Evolutionary conservation across 2,797 vertebrate genomes (phyloP).

Genomic region (Coranthus polyacanthus): DNA sequence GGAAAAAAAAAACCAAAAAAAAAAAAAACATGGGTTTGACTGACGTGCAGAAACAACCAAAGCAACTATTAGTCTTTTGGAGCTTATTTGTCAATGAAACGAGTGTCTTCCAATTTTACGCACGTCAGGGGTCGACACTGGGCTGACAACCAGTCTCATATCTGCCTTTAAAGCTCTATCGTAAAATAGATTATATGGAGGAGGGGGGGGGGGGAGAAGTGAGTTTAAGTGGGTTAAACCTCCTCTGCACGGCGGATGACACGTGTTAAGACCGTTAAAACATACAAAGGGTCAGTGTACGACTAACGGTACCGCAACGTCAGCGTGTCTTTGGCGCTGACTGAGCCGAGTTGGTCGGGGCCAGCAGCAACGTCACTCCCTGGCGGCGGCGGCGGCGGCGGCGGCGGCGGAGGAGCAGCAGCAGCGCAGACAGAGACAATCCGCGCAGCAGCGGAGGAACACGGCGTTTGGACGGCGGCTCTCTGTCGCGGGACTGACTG

Average conservation of each 20-base stretch:
- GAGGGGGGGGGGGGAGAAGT: slow-evolving; percentile 18
- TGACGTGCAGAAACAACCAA: no score
- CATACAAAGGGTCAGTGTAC: slow-evolving; percentile 57
- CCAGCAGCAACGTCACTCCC: slow-evolving; percentile 74
- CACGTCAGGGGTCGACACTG: no score
- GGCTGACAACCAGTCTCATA: no score
- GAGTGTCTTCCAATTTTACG: no score
- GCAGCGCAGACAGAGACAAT: slow-evolving; percentile 41
- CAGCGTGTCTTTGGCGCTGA: slow-evolving; percentile 46
- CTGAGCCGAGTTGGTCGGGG: slow-evolving; percentile 51
- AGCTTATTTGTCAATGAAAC: no score
- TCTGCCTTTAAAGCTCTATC: no score
- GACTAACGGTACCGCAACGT: slow-evolving; percentile 54
- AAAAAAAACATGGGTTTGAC: no score
- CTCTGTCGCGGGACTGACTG: slow-evolving; percentile 17
- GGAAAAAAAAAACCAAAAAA: no score
- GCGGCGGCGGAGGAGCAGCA: slow-evolving; percentile 26
- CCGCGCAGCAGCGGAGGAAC: slow-evolving; percentile 55
- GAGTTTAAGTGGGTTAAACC: not conserved
- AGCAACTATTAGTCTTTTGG: no score
- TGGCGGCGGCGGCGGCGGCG: slow-evolving; percentile 56
- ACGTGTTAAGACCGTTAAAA: slow-evolving; percentile 28
- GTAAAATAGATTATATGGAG: no score
- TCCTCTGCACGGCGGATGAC: slow-evolving; percentile 2
- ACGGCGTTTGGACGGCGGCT: slow-evolving; percentile 29